A percentile compares a stretch with the other conserved stretches of the same genome.
Evolutionary conservation across 2,888 invertebrate species (phyloP).

Genomic region (Sussaba pulchella): DNA sequence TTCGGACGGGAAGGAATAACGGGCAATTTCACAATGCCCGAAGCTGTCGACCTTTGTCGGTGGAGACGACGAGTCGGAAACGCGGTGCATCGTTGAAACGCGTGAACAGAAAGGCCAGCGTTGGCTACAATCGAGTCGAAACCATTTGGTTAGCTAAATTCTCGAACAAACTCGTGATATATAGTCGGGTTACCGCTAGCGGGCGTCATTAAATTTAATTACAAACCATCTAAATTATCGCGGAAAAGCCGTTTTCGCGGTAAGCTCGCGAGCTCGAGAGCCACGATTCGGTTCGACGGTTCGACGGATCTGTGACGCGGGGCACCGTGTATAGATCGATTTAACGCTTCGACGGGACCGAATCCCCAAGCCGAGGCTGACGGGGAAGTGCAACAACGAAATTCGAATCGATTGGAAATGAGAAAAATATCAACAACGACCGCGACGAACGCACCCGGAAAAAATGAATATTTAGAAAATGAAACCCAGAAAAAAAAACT

Average conservation of each 20-base stretch:
- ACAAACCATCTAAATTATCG: conserved; percentile 76
- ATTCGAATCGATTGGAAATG: no score
- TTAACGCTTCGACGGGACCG: conserved; percentile 36
- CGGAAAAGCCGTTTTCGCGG: conserved; percentile 45
- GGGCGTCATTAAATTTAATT: conserved; percentile 76
- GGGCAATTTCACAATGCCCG: background rate
- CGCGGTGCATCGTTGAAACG: conserved; percentile 13
- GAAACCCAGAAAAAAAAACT: no score
- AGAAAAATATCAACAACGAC: no score
- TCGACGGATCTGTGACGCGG: conserved; percentile 40
- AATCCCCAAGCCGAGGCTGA: conserved; percentile 13
- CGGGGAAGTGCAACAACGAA: background rate
- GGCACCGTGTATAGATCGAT: conserved; percentile 39
- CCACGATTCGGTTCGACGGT: conserved; percentile 35
- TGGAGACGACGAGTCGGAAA: background rate
- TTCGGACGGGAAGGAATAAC: background rate
- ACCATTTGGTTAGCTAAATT: conserved; percentile 56
- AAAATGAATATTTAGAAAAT: no score
- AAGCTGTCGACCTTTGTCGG: background rate
- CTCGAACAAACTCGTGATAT: conserved; percentile 39
- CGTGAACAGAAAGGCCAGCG: conserved; percentile 5
- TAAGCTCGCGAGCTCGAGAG: conserved; percentile 52
- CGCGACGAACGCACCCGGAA: no score
- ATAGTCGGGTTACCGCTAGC: conserved; percentile 57
- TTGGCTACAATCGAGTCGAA: conserved; percentile 22